Percentiles rank a stretch among this genome's conserved stretches.
Conservation (phyloP, 2,113 vertebrate genomes). For the Aptenodytes forsteri region DNA sequence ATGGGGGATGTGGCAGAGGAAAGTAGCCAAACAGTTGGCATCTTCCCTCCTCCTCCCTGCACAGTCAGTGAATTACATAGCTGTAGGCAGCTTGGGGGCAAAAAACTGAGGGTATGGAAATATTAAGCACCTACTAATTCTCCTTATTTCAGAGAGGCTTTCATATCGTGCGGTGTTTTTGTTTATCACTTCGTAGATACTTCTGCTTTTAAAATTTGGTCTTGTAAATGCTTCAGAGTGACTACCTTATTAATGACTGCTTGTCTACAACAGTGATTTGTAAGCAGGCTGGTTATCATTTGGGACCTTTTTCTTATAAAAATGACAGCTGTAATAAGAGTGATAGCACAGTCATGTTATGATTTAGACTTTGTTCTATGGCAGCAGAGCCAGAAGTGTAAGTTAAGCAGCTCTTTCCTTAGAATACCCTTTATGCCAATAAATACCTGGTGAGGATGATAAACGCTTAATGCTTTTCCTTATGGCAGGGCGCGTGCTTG, state of each 20-base stretch:
- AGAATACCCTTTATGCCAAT: not conserved
- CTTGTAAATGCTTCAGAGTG: not conserved
- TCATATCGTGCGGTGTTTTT: fast-evolving
- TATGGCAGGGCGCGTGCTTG: not conserved
- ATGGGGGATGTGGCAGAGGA: not conserved
- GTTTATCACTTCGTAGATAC: not conserved
- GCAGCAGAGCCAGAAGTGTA: not conserved
- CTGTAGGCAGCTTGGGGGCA: not conserved
- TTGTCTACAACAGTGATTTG: not conserved
- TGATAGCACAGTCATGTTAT: not conserved
- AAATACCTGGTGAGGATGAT: not conserved
- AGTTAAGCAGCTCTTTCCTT: not conserved
- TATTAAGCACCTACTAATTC: not conserved
- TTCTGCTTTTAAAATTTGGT: not conserved
- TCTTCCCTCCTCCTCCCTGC: fast-evolving
- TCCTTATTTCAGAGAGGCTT: not conserved
- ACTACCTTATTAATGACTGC: not conserved
- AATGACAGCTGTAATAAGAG: not conserved
- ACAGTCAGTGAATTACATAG: not conserved
- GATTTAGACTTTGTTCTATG: not conserved
- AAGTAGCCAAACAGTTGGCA: not conserved
- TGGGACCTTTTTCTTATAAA: not conserved
- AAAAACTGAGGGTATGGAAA: not conserved
- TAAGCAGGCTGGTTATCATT: not conserved
- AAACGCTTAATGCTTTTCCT: not conserved